phyloP scores from a whole-genome alignment of 37 sponge, comb jelly and placozoan species.

The Cliona cf. orientalis region DNA sequence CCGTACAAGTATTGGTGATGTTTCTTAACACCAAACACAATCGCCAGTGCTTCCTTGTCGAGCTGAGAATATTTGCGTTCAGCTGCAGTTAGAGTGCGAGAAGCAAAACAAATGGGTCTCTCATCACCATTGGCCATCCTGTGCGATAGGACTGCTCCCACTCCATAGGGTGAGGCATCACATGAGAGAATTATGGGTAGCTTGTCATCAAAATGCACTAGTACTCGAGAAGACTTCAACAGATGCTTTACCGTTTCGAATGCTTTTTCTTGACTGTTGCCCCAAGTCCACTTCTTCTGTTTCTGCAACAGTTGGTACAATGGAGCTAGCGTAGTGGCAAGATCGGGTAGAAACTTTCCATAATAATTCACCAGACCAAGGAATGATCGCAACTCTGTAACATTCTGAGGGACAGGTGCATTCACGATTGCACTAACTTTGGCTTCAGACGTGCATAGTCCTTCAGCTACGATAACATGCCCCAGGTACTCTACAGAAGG shows the following conservation, averaged over 20 bases:
- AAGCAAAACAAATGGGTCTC: conserved; percentile 19
- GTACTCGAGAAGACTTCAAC: too few species aligned
- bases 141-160: conserved; percentile 41
- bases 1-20: conserved; percentile 41
- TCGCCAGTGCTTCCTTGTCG: conserved; percentile 15
- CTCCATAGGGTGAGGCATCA: conserved; percentile 39
- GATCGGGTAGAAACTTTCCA: conserved; percentile 14
- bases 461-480: too few species aligned
- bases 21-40: conserved; percentile 36
- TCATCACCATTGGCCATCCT: conserved; percentile 2
- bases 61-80: conserved; percentile 22
- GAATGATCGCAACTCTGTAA: neutral
- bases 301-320: conserved; percentile 1
- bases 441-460: too few species aligned
- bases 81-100: conserved; percentile 2
- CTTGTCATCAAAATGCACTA: conserved; percentile 18
- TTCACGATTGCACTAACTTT: conserved; percentile 11
- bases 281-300: too few species aligned
- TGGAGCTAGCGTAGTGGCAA: neutral
- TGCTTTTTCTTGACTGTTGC: too few species aligned
- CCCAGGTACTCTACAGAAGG: too few species aligned
- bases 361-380: conserved; percentile 22
- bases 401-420: conserved; percentile 17
- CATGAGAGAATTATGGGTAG: conserved; percentile 9
- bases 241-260: too few species aligned